phyloP scores from a whole-genome alignment of 2,888 invertebrate species.

The Eristalis intricaria region DNA sequence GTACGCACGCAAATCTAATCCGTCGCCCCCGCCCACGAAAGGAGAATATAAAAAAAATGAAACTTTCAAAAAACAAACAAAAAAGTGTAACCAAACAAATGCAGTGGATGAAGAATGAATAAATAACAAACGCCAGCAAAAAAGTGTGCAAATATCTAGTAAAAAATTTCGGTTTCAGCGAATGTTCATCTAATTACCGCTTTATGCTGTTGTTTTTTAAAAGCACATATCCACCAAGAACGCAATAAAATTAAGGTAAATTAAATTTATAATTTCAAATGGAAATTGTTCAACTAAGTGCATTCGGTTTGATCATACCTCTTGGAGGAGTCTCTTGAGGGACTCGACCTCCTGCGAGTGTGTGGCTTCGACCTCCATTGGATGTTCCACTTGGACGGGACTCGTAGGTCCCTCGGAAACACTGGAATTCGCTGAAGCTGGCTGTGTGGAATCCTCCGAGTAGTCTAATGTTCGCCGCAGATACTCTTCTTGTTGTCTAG shows the following conservation, averaged over 20 bases:
- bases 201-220: slow-evolving; percentile 80
- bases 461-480: slow-evolving; percentile 81
- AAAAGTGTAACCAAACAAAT: slow-evolving; percentile 52
- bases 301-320: slow-evolving; percentile 83
- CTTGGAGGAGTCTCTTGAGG: slow-evolving; percentile 88
- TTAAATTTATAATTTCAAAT: slow-evolving; percentile 49
- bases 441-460: slow-evolving; percentile 81
- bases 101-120: slow-evolving; percentile 70
- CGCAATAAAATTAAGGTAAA: slow-evolving; percentile 67
- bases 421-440: slow-evolving; percentile 84
- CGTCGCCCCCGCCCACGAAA: neutral
- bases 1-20: neutral
- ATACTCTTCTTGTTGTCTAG: slow-evolving; percentile 79
- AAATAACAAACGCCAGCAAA: slow-evolving; percentile 70
- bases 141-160: slow-evolving; percentile 71
- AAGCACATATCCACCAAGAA: slow-evolving; percentile 75
- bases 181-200: slow-evolving; percentile 80
- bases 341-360: slow-evolving; percentile 86
- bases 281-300: slow-evolving; percentile 2
- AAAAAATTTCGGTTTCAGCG: slow-evolving; percentile 65
- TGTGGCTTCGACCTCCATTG: slow-evolving; percentile 82
- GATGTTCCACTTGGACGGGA: slow-evolving; percentile 83
- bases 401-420: slow-evolving; percentile 84
- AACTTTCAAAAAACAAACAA: slow-evolving; percentile 38
- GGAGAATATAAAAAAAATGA: slow-evolving; percentile 73